A percentile compares a stretch with the other conserved stretches of the same genome.
Evolutionary conservation across 2,113 vertebrate species (phyloP).

Genomic region (Vimba vimba): DNA sequence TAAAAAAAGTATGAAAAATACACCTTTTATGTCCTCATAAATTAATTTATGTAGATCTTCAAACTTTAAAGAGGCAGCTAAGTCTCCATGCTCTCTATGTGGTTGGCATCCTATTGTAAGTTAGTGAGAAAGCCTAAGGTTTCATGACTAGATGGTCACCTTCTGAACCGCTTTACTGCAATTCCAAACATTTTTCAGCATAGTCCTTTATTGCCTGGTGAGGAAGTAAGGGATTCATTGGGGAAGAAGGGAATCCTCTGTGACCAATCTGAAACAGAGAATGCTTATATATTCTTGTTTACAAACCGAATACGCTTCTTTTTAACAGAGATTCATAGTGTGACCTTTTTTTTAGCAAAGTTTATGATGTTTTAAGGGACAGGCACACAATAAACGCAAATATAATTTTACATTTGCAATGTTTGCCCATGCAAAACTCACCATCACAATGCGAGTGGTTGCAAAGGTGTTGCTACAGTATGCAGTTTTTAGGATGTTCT

Average conservation of each 20-base stretch:
- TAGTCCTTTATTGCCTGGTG: slow-evolving; percentile 66
- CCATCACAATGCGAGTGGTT: background rate
- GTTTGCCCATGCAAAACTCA: background rate
- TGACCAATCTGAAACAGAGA: slow-evolving; percentile 76
- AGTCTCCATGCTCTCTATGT: background rate
- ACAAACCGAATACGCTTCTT: slow-evolving; percentile 26
- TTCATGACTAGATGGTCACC: slow-evolving; percentile 43
- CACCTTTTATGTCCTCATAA: slow-evolving; percentile 38
- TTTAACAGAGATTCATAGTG: slow-evolving; percentile 19
- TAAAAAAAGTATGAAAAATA: background rate
- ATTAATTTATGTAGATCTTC: slow-evolving; percentile 51
- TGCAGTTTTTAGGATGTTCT: background rate
- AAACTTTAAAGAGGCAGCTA: slow-evolving; percentile 46
- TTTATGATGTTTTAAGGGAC: background rate
- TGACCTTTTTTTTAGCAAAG: background rate
- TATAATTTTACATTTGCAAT: background rate
- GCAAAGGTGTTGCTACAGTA: background rate
- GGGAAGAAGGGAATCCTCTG: slow-evolving; percentile 62
- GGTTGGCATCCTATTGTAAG: slow-evolving; percentile 30
- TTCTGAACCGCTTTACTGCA: slow-evolving; percentile 57
- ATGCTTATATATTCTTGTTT: slow-evolving; percentile 47
- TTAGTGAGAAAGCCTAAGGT: slow-evolving; percentile 39
- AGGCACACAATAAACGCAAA: background rate
- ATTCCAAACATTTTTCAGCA: slow-evolving; percentile 70
- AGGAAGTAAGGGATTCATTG: slow-evolving; percentile 67